Base-by-base conservation (phyloP, 2,113 vertebrate genomes). In the Orientallactaga bullata region DNA sequence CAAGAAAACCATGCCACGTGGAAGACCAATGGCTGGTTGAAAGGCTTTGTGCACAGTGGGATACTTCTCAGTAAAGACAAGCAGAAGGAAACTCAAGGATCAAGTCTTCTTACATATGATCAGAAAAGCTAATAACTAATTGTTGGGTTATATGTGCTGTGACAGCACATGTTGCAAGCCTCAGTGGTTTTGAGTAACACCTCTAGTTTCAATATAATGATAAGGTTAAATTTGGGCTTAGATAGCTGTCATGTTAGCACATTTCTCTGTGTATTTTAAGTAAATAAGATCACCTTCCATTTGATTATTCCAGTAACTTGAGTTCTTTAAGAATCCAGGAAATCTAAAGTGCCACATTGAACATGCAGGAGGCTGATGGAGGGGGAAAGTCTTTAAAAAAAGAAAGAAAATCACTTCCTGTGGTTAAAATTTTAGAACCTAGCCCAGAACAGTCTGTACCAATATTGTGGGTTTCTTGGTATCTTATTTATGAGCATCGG, bases 401-500 rank as follows among this genome's bases (percentile, higher is more conserved):
- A 90, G 83, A 84, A 77, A 87, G 83, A 93, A 94, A 95, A 95
- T 96, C 91, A 90, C 93, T 98, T 97, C 97, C 98, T 97, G 96
- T 97, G 96, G 96, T 96, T 97, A 95, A 97, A 71, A 61, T 97
- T 97, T 95, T 94, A 97, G 95, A 97, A 97, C 72, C 93, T 39
- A 61, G 87, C 95, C 94, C 97, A 97, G 95, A 96, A 97, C 92
- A 95, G 90, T 73, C 94, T 91, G 95, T 92, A 95, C 94, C 85
- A 85, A 93, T 97, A 93, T 73, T 76, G 92, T 87, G 95, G 91
- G 92, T 95, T 98, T 65, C 60, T 93, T 96, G 92, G 93, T 96
- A 96, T 98, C 96, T 97, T 98, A 95, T 97, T 97, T 97, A 97
- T 58, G 94, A 98, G 94, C 82, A 95, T 96, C 80, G 32, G 97